Evolutionary conservation across 2,113 vertebrate species (phyloP).

Genomic region (Eleginops maclovinus): DNA sequence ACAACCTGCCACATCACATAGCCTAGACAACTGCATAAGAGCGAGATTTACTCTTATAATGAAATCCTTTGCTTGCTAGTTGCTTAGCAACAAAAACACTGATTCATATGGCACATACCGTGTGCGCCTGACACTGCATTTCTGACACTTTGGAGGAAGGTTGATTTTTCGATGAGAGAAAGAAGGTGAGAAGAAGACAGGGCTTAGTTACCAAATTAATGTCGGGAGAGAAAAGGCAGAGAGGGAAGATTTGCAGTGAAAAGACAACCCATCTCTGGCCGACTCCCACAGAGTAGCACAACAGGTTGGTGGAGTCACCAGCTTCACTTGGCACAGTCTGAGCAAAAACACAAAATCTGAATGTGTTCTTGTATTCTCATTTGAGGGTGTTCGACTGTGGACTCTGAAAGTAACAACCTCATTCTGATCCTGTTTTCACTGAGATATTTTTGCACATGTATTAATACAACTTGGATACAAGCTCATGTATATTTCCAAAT

Average conservation of each 20-base stretch:
- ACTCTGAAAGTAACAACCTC: slow-evolving; percentile 32
- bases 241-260: slow-evolving; percentile 52
- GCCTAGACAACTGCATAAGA: slow-evolving; percentile 74
- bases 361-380: slow-evolving; percentile 45
- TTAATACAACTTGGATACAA: slow-evolving; percentile 14
- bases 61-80: slow-evolving; percentile 80
- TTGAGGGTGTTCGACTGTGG: slow-evolving; percentile 19
- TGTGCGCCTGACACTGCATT: slow-evolving; percentile 75
- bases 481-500: neutral
- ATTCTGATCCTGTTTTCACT: slow-evolving; percentile 10
- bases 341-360: slow-evolving; percentile 27
- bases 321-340: slow-evolving; percentile 45
- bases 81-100: slow-evolving; percentile 82
- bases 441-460: slow-evolving; percentile 19
- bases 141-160: slow-evolving; percentile 69
- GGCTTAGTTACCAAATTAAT: slow-evolving; percentile 44
- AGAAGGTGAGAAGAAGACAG: slow-evolving; percentile 27
- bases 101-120: slow-evolving; percentile 75
- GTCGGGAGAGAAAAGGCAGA: slow-evolving; percentile 36
- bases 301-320: slow-evolving; percentile 69
- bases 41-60: slow-evolving; percentile 75
- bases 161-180: slow-evolving; percentile 42
- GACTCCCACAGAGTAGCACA: slow-evolving; percentile 67
- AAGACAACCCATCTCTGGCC: slow-evolving; percentile 50
- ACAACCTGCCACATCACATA: slow-evolving; percentile 72